Evolutionary conservation across 2,113 vertebrate species (phyloP).

Genomic region (Megatriorchis doriae): DNA sequence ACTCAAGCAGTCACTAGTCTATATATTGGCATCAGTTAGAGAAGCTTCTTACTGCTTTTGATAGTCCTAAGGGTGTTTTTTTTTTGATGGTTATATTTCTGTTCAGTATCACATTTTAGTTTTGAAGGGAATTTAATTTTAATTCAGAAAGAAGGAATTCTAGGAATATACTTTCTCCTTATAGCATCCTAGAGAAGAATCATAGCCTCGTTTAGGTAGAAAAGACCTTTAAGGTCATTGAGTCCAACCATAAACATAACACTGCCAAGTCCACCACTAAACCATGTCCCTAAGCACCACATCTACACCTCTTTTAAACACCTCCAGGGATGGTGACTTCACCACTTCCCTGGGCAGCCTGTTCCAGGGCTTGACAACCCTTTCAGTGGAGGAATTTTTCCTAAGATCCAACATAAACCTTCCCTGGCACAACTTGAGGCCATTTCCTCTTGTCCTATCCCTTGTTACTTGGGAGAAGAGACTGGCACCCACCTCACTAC

Average conservation of each 20-base stretch:
- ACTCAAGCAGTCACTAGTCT: not conserved
- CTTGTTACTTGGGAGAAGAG: not conserved
- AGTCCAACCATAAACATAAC: not conserved
- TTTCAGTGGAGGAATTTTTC: not conserved
- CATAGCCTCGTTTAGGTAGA: not conserved
- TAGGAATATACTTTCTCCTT: not conserved
- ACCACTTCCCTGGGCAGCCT: not conserved
- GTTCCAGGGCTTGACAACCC: not conserved
- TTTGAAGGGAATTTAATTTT: not conserved
- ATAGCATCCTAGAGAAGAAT: not conserved
- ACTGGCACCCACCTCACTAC: accelerated
- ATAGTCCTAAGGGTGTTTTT: not conserved
- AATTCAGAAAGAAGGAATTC: not conserved
- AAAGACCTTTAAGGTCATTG: not conserved
- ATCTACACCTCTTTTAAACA: not conserved
- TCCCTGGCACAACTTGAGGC: not conserved
- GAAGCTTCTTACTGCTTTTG: not conserved
- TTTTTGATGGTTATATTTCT: not conserved
- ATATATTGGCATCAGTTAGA: not conserved
- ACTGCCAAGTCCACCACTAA: not conserved
- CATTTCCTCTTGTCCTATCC: not conserved
- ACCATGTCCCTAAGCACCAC: not conserved
- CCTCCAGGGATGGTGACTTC: not conserved
- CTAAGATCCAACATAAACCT: not conserved
- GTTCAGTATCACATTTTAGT: not conserved